phyloP scores from a whole-genome alignment of 1,140 invertebrate species.

The Tetramorium parvispinum region DNA sequence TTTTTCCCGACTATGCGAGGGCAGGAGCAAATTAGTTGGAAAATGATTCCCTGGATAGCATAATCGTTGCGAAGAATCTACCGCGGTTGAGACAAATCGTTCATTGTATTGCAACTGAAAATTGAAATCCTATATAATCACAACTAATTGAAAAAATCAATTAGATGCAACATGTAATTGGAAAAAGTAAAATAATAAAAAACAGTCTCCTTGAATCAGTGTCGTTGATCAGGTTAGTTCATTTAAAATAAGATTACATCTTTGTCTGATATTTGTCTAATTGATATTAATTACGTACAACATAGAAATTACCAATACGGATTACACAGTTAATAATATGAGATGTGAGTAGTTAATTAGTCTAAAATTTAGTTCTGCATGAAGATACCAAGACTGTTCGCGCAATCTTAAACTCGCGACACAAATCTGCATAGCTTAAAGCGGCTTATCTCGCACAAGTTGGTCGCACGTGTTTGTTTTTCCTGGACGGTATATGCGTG shows the following conservation, averaged over 20 bases:
- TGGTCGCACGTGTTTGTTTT: slow-evolving; percentile 66
- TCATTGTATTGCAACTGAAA: slow-evolving; percentile 27
- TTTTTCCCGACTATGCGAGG: slow-evolving; percentile 1
- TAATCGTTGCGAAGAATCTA: slow-evolving; percentile 58
- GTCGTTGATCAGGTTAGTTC: not conserved
- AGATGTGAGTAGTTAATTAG: not conserved
- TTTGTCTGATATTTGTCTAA: not conserved
- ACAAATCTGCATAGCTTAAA: slow-evolving; percentile 36
- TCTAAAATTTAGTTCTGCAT: not conserved
- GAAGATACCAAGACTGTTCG: not conserved
- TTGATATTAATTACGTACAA: not conserved
- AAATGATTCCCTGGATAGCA: slow-evolving; percentile 66
- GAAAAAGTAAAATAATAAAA: not conserved
- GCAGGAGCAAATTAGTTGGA: slow-evolving; percentile 74
- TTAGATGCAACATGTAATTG: not conserved
- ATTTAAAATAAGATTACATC: not conserved
- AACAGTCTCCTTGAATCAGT: not conserved
- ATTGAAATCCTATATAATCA: not conserved
- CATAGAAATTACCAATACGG: not conserved
- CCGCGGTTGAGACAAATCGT: slow-evolving; percentile 58
- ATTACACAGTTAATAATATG: not conserved
- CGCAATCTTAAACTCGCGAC: not conserved
- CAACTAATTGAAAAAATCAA: not conserved
- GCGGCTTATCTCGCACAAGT: slow-evolving; percentile 44
- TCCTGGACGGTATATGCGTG: slow-evolving; percentile 11